Evolutionary conservation across 2,888 invertebrate genomes (phyloP).

Genomic region (Melanostoma scalare): DNA sequence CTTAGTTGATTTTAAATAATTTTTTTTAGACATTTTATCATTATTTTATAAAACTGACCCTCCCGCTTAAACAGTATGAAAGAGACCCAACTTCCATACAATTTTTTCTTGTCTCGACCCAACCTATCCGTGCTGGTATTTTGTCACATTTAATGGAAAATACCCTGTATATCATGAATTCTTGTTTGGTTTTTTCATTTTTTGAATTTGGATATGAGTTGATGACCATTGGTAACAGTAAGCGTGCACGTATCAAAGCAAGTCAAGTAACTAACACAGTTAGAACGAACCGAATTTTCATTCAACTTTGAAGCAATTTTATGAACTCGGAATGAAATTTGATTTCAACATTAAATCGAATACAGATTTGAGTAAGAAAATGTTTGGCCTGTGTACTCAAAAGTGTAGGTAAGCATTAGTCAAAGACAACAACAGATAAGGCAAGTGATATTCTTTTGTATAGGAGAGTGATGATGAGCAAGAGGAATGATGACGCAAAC

Average conservation of each 20-base stretch:
- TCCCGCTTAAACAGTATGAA: no score
- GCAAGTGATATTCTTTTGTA: constrained; percentile 46
- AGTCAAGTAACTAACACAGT: constrained; percentile 68
- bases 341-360: constrained; percentile 71
- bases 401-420: constrained; percentile 33
- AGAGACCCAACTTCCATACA: no score
- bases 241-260: constrained; percentile 35
- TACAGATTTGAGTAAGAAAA: constrained; percentile 64
- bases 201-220: no score
- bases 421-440: constrained; percentile 57
- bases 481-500: constrained; percentile 61
- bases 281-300: constrained; percentile 72
- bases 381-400: constrained; percentile 71
- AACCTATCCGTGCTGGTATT: no score
- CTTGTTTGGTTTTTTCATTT: no score
- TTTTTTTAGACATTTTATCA: no score
- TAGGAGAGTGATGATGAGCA: constrained; percentile 4
- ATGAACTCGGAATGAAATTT: constrained; percentile 72
- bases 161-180: no score
- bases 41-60: no score
- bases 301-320: constrained; percentile 71
- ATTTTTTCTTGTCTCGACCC: no score
- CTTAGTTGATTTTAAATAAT: no score
- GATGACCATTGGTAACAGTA: neutral
- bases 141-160: no score